phyloP scores from a whole-genome alignment of 2,797 vertebrate species.

The Coendou prehensilis region DNA sequence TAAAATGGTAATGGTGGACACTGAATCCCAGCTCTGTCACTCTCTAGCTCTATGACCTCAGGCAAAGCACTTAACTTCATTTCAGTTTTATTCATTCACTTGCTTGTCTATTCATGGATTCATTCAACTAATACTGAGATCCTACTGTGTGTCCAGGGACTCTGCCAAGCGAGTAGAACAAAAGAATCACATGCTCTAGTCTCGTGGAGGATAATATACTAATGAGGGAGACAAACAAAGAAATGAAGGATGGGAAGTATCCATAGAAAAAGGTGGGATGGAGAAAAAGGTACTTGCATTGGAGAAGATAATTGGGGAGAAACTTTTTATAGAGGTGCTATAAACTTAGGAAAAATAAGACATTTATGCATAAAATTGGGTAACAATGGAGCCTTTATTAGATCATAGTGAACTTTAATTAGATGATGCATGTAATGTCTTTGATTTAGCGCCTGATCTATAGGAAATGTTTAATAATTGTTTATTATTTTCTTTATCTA shows the following conservation, averaged over 20 bases:
- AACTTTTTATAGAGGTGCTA: neutral
- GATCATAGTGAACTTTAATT: slow-evolving; percentile 55
- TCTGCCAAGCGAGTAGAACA: slow-evolving; percentile 13
- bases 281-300: slow-evolving; percentile 29
- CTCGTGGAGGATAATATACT: neutral
- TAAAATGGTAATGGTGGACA: neutral
- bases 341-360: slow-evolving; percentile 61
- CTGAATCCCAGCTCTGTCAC: neutral
- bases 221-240: neutral
- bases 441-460: slow-evolving; percentile 47
- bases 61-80: neutral
- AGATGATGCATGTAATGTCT: slow-evolving; percentile 42
- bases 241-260: neutral
- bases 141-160: neutral
- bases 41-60: neutral
- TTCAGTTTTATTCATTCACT: neutral
- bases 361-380: slow-evolving; percentile 40
- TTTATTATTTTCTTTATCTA: slow-evolving; percentile 50
- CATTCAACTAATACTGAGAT: neutral
- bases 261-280: neutral
- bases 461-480: slow-evolving; percentile 54
- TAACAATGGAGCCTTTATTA: slow-evolving; percentile 20
- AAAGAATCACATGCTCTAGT: neutral
- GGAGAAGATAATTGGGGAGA: slow-evolving; percentile 31
- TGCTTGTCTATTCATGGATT: neutral